Conservation (phyloP, 2,113 vertebrate genomes). For the Trogon melanurus region DNA sequence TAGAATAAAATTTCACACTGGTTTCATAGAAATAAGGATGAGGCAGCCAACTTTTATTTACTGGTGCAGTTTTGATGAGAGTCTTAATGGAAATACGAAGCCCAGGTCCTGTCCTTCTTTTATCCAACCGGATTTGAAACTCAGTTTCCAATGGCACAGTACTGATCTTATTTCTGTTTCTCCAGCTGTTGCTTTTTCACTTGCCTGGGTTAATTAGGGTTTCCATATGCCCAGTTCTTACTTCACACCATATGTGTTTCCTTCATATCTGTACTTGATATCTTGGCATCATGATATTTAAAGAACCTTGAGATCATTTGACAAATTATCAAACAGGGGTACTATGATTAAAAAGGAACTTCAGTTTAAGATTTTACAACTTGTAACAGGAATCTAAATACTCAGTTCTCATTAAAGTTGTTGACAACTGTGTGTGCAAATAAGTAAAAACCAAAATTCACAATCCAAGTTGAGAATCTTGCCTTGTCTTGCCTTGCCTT, state of each 20-base stretch:
- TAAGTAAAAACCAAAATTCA: background rate
- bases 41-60: background rate
- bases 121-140: background rate
- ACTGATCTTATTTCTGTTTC: conserved; percentile 20
- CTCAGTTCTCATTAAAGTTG: background rate
- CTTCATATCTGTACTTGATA: conserved; percentile 31
- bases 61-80: background rate
- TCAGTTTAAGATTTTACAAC: background rate
- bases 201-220: conserved; percentile 34
- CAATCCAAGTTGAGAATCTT: background rate
- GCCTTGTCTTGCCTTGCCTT: background rate
- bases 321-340: background rate
- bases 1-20: background rate
- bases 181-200: conserved; percentile 49
- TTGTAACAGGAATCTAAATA: background rate
- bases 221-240: conserved; percentile 36
- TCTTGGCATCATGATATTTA: conserved; percentile 11
- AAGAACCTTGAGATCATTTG: conserved; percentile 14
- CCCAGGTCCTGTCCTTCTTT: background rate
- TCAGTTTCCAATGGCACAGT: background rate
- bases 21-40: background rate
- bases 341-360: background rate
- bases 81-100: background rate
- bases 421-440: background rate
- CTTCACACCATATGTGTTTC: conserved; percentile 26